Conservation (phyloP, 1,140 invertebrate genomes). For the Anastrepha ludens region DNA sequence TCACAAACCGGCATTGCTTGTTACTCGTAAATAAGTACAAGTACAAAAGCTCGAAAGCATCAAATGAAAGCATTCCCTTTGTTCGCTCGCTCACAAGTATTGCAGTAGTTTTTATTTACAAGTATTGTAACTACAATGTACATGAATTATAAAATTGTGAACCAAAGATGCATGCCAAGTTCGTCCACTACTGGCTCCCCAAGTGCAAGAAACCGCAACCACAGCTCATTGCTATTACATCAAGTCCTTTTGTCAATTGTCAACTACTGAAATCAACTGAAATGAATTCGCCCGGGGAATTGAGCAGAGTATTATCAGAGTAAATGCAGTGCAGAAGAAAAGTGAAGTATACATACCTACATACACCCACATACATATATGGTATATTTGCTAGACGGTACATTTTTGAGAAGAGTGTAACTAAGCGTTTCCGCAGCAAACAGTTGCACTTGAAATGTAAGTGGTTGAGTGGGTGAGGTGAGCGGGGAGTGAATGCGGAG, state of each 20-base stretch:
- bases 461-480: neutral
- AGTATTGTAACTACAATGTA: neutral
- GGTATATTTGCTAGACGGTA: neutral
- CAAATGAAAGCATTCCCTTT: slow-evolving; percentile 42
- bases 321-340: neutral
- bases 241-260: slow-evolving; percentile 49
- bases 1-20: slow-evolving; percentile 6
- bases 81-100: neutral
- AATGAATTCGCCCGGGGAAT: slow-evolving; percentile 23
- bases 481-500: neutral
- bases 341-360: neutral
- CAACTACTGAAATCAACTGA: slow-evolving; percentile 46
- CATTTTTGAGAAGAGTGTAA: neutral
- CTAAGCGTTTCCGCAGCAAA: slow-evolving; percentile 27
- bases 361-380: neutral
- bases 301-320: neutral
- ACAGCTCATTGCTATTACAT: slow-evolving; percentile 48
- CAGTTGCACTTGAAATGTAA: slow-evolving; percentile 2
- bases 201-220: slow-evolving; percentile 27
- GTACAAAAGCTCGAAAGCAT: neutral
- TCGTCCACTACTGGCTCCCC: neutral
- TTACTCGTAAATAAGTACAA: neutral
- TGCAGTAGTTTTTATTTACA: neutral
- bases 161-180: neutral
- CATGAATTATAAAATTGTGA: neutral